These are phyloP conservation scores for Micromys minutus DNA, from an alignment of 2,113 vertebrate genomes.

Conservation along the genomic window DNA sequence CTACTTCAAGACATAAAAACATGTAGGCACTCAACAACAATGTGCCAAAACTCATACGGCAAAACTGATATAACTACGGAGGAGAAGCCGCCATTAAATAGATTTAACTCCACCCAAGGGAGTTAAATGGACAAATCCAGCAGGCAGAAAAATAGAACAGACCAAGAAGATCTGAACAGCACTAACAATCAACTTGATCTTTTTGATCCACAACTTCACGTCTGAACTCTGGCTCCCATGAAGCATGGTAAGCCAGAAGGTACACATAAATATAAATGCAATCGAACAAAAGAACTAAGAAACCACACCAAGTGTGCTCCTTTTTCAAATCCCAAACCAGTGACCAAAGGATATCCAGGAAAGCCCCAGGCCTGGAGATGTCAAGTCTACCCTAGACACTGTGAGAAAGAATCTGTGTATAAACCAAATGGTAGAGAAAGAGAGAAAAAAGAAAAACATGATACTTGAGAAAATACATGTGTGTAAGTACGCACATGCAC, in stretches of 20 bases:
- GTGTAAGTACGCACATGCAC: too few relatives aligned
- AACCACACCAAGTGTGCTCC: neutral
- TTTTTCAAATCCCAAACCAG: neutral
- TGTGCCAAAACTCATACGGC: too few relatives aligned
- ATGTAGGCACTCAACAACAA: accelerated
- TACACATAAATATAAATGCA: neutral
- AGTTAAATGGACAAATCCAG: accelerated
- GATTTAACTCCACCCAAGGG: accelerated
- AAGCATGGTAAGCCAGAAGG: neutral
- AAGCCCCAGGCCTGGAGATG: neutral
- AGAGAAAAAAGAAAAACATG: neutral
- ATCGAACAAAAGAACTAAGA: too few relatives aligned
- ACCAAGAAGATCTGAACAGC: accelerated
- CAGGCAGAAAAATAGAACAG: neutral
- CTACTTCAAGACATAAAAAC: neutral
- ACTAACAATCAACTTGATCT: neutral
- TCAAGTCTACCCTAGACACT: neutral
- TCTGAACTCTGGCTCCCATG: neutral
- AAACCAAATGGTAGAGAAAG: neutral
- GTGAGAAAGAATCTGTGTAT: neutral
- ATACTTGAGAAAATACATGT: neutral
- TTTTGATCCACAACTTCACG: neutral
- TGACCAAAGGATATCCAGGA: neutral
- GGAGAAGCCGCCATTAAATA: accelerated
- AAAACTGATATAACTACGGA: neutral